Base-by-base conservation (phyloP, 2,888 invertebrate species). In the Arrhopalites spinosus region DNA sequence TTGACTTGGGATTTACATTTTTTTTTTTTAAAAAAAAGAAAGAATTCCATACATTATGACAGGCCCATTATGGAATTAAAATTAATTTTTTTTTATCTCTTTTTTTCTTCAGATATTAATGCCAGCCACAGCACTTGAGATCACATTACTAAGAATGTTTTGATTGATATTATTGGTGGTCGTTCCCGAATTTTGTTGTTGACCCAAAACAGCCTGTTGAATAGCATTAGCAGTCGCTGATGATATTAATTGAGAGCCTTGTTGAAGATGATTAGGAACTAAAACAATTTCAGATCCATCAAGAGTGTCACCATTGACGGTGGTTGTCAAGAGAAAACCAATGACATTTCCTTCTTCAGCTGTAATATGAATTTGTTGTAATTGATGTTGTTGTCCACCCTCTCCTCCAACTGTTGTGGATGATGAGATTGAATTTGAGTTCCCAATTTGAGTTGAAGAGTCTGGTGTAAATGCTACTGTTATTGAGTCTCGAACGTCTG, bases 251-350 rank as follows among this genome's bases (percentile, higher is more conserved):
- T 75, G 75, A n/a, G 15, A n/a, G 7, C 13, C 3, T 36, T 68
- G 68, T 17, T 56, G 73, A n/a, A 50, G 53, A 25, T 64, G 25
- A 3, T 68, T 36, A 30, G 73, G 76, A 17, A 76, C 73, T 63
- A 80, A 72, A 7, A 80, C 78, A 17, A 80, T 74, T 56, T 81
- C 80, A 20, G 78, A 73, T 11, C 11, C 36, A n/a, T n/a, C n/a
- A 20, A n/a, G 53, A 50, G 80, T 77, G 30, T 77, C 73, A 15
- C 75, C 76, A 29, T 78, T 68, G 11, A 77, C 71, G 0, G 78
- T 77, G 5, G 80, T 77, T 23, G 81, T 79, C 17, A 82, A 68
- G 15, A 82, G 64, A 67, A 79, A 81, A 23, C 80, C 80, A 56
- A 81, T 80, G 13, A 82, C 78, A 66, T 77, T 78, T 59, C 78